phyloP scores from a whole-genome alignment of 2,797 vertebrate genomes.

The Emys orbicularis region DNA sequence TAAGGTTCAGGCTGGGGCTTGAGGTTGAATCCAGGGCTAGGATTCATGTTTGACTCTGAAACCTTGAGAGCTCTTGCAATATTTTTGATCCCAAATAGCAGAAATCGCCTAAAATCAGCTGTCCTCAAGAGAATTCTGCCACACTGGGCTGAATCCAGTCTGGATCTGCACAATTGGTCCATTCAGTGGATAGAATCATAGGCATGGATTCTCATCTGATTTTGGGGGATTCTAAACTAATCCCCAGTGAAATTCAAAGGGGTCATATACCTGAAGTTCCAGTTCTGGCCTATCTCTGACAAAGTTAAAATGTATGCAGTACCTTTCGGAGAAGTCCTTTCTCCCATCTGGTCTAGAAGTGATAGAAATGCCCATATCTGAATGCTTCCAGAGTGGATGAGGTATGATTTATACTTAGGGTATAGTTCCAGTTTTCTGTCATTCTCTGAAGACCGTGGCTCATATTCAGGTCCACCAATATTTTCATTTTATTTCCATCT shows the following conservation, averaged over 20 bases:
- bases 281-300: neutral
- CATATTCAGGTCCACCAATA: conserved; percentile 2
- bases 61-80: neutral
- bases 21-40: neutral
- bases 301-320: neutral
- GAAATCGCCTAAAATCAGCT: neutral
- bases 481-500: conserved; percentile 48
- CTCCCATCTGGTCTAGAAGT: neutral
- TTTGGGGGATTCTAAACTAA: fast-evolving
- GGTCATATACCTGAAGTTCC: neutral
- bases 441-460: neutral
- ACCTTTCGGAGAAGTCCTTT: neutral
- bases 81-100: neutral
- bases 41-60: neutral
- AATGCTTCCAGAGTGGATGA: neutral
- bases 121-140: neutral
- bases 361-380: neutral
- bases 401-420: neutral
- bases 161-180: neutral
- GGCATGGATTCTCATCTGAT: neutral
- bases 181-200: neutral
- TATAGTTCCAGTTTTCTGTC: neutral
- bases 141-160: neutral
- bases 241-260: neutral
- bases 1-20: neutral